Evolutionary conservation across 1,140 invertebrate species (phyloP).

Genomic region (Achatina immaculata): DNA sequence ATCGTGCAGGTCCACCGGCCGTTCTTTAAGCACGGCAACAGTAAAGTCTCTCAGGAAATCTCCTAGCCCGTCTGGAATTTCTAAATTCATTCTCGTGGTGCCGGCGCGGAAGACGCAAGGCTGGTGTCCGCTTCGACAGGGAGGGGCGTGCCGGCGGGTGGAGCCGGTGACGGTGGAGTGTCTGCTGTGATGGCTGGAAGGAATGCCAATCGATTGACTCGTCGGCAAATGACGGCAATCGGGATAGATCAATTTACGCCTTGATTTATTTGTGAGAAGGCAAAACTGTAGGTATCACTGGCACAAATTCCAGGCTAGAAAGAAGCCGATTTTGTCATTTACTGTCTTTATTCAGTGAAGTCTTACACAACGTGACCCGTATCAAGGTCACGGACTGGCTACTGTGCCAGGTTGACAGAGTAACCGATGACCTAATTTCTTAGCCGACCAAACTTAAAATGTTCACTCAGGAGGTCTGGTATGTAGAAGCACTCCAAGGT

Average conservation of each 20-base stretch:
- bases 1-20: conserved; percentile 88
- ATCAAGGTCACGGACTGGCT: background rate
- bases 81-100: conserved; percentile 49
- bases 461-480: too few species aligned
- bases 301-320: background rate
- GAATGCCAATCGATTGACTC: background rate
- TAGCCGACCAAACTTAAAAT: too few species aligned
- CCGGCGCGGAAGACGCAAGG: background rate
- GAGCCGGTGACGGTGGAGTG: background rate
- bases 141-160: conserved; percentile 2
- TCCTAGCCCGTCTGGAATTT: conserved; percentile 87
- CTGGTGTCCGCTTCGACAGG: background rate
- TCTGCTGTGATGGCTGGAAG: background rate
- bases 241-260: background rate
- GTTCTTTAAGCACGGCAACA: conserved; percentile 90
- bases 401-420: too few species aligned
- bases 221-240: background rate
- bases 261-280: background rate
- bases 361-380: background rate
- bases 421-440: too few species aligned
- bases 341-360: too few species aligned
- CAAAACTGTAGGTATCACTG: background rate
- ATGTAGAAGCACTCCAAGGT: too few species aligned
- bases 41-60: conserved; percentile 94
- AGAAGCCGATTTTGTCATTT: background rate